phyloP scores from a whole-genome alignment of 1,140 invertebrate species.

The Paraescarpia echinospica region DNA sequence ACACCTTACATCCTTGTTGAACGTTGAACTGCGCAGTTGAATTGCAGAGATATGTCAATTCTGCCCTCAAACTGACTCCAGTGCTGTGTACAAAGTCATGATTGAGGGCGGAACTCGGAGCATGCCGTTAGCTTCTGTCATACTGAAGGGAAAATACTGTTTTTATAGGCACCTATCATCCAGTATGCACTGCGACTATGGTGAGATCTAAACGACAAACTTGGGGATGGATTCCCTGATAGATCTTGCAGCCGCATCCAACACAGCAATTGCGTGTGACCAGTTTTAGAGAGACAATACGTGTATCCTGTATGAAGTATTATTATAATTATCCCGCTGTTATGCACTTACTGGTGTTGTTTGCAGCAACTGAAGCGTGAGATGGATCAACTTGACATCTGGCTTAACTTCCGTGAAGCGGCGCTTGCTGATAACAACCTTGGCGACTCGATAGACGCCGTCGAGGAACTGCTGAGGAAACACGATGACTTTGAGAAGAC shows the following conservation, averaged over 20 bases:
- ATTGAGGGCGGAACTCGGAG: background rate
- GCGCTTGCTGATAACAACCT: constrained; percentile 94
- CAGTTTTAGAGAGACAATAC: no score
- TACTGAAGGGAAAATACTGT: background rate
- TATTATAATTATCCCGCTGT: background rate
- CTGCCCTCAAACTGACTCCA: background rate
- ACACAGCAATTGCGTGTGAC: no score
- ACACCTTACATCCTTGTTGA: background rate
- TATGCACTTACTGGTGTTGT: background rate
- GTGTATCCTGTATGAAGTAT: background rate
- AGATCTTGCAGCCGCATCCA: no score
- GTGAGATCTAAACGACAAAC: no score
- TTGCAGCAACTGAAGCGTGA: constrained; percentile 78
- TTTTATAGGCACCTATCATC: background rate
- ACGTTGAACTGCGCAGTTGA: background rate
- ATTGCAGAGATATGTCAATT: background rate
- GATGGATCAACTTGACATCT: constrained; percentile 91
- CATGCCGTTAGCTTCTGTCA: no score
- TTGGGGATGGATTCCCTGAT: no score
- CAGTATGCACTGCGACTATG: no score
- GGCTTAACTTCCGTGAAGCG: constrained; percentile 94
- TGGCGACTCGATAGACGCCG: constrained; percentile 92
- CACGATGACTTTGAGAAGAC: constrained; percentile 99
- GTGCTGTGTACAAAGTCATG: background rate
- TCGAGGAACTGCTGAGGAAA: constrained; percentile 96